phyloP scores from a whole-genome alignment of 2,797 vertebrate genomes.

The Girardinus metallicus region DNA sequence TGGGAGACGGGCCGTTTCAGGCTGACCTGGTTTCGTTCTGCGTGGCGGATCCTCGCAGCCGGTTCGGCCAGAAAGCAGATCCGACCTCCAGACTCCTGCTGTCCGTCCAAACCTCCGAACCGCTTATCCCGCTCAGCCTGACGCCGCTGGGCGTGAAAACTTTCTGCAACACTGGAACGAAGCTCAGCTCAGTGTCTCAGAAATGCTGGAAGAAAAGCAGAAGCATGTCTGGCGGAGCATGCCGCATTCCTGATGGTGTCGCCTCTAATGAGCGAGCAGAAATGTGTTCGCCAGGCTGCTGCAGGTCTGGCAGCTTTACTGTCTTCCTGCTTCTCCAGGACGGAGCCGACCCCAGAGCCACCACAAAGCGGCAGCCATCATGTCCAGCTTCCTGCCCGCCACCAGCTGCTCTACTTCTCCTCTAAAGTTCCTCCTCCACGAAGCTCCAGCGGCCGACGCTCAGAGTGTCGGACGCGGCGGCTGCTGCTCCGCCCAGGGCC shows the following conservation, averaged over 20 bases:
- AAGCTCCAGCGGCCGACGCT: constrained; percentile 40
- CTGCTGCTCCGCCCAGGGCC: constrained; percentile 29
- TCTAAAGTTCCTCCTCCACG: constrained; percentile 15
- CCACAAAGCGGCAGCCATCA: constrained; percentile 12
- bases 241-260: constrained; percentile 43
- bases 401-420: constrained; percentile 5
- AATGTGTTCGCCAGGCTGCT: constrained; percentile 48
- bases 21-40: constrained; percentile 41
- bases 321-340: constrained; percentile 40
- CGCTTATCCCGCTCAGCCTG: not conserved
- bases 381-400: not conserved
- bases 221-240: constrained; percentile 32
- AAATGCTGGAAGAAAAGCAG: not conserved
- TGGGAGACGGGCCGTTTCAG: constrained; percentile 31
- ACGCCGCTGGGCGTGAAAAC: not conserved
- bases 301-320: constrained; percentile 20
- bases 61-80: constrained; percentile 8
- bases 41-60: constrained; percentile 4
- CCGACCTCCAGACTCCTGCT: constrained; percentile 11
- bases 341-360: constrained; percentile 37
- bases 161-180: not conserved
- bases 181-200: not conserved
- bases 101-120: not conserved
- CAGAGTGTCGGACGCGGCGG: constrained; percentile 2
- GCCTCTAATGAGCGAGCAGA: constrained; percentile 47